A percentile compares a stretch with the other conserved stretches of the same genome.
phyloP scores from a whole-genome alignment of 2,888 invertebrate genomes.

The Cheilosia variabilis region DNA sequence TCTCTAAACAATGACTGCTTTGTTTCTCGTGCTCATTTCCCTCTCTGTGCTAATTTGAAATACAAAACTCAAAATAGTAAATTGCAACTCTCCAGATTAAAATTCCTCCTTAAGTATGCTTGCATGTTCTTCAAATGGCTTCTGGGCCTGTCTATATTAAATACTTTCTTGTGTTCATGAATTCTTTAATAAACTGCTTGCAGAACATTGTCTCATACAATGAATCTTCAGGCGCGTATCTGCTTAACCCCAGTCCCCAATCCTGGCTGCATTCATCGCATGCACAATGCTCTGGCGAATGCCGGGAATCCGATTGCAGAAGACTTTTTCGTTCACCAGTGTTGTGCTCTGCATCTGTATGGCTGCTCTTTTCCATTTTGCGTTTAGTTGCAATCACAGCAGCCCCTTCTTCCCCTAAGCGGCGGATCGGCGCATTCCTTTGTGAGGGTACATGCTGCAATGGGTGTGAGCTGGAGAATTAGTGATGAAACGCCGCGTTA shows the following conservation, averaged over 20 bases:
- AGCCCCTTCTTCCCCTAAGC: constrained; percentile 45
- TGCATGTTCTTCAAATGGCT: constrained; percentile 4
- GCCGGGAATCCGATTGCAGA: constrained; percentile 51
- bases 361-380: constrained; percentile 45
- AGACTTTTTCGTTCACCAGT: constrained; percentile 30
- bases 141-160: background rate
- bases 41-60: background rate
- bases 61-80: background rate
- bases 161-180: background rate
- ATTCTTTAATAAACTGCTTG: constrained; percentile 27
- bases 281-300: constrained; percentile 41
- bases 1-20: background rate
- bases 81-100: background rate
- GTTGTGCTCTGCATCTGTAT: constrained; percentile 7
- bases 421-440: constrained; percentile 1
- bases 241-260: constrained; percentile 12
- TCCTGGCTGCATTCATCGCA: constrained; percentile 39
- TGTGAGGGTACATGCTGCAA: background rate
- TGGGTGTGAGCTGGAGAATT: constrained; percentile 30
- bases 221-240: constrained; percentile 13
- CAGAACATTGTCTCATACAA: constrained; percentile 18
- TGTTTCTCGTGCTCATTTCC: background rate
- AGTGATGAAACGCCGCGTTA: constrained; percentile 44
- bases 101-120: background rate
- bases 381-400: constrained; percentile 50